Base-by-base conservation (phyloP, 64 coral and sea anemone species). In the Pocillopora verrucosa region DNA sequence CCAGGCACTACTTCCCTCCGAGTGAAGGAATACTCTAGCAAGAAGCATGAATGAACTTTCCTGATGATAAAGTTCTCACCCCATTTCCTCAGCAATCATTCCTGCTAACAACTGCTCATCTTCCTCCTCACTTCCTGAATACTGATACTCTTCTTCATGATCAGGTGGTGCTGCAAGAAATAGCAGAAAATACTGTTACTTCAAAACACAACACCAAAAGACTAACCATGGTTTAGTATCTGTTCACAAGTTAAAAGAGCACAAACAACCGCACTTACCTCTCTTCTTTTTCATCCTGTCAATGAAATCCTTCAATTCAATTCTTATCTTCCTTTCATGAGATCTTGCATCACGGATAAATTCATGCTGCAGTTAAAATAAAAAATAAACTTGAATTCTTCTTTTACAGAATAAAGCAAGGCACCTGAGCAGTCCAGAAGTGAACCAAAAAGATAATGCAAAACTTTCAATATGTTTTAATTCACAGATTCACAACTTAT, bases 221-320 rank as follows among this genome's bases (percentile, higher is more conserved):
- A 15, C 9, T 75, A 34, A 9, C 34, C 30, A 36, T 58, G 22
- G 14, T 12, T 12, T 16, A 62, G 12, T 26, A 65, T 36, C 20
- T 34, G 0, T 61, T 12, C 16, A 17, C 37, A 36, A 36, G 20
- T 25, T 74, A 77, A 11, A 74, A 22, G 35, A 24, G 5, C 10
- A 60, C 36, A n/a, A 25, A 65, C 16, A 56, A 30, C 14, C 17
- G 26, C 9, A 24, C 82, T 56, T 34, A 99, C 97, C 94, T 95
- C 92, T 95, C 84, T 95, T 99, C 83, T 99, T 99, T 64, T 92
- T 90, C 97, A 99, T 99, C 92, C 97, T 93, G 91, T 99, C 97
- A 78, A 99, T 94, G 51, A 99, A 99, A 77, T 99, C 97, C 85
- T 99, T 99, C 9, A 99, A 60, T 85, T 99, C 97, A 72, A 99